A percentile compares a stretch with the other conserved stretches of the same genome.
phyloP scores from a whole-genome alignment of 2,888 invertebrate genomes.

The Melinaea menophilus region DNA sequence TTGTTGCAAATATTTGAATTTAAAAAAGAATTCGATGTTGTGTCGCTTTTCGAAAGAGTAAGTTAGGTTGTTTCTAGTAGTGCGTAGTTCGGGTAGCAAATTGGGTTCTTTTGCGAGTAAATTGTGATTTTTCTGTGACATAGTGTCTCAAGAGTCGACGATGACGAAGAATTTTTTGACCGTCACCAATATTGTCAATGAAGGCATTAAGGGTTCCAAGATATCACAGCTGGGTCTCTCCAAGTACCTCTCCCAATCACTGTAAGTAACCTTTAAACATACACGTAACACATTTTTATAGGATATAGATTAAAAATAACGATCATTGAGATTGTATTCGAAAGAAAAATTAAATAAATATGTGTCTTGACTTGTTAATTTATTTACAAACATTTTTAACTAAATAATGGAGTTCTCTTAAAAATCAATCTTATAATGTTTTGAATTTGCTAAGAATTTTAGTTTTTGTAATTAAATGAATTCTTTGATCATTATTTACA shows the following conservation, averaged over 20 bases:
- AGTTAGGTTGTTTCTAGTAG: slow-evolving; percentile 39
- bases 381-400: too few relatives aligned
- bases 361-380: too few relatives aligned
- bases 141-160: slow-evolving; percentile 70
- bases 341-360: background rate
- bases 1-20: slow-evolving; percentile 53
- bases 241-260: slow-evolving; percentile 86
- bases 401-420: too few relatives aligned
- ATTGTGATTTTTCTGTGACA: slow-evolving; percentile 44
- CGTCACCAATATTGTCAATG: slow-evolving; percentile 81
- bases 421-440: too few relatives aligned
- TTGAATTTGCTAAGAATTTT: too few relatives aligned
- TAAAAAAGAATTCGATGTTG: slow-evolving; percentile 65
- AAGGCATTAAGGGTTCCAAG: slow-evolving; percentile 86
- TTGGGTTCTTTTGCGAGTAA: slow-evolving; percentile 18
- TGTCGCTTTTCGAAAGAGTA: slow-evolving; percentile 65
- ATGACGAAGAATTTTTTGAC: slow-evolving; percentile 79
- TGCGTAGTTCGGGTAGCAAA: slow-evolving; percentile 14
- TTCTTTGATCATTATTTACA: too few relatives aligned
- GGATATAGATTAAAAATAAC: background rate
- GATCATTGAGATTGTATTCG: background rate
- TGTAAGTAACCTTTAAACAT: slow-evolving; percentile 78
- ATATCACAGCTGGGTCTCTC: slow-evolving; percentile 85
- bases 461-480: too few relatives aligned
- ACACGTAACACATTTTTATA: background rate